Conservation (phyloP, 2,888 invertebrate genomes). For the Bembecia ichneumoniformis region DNA sequence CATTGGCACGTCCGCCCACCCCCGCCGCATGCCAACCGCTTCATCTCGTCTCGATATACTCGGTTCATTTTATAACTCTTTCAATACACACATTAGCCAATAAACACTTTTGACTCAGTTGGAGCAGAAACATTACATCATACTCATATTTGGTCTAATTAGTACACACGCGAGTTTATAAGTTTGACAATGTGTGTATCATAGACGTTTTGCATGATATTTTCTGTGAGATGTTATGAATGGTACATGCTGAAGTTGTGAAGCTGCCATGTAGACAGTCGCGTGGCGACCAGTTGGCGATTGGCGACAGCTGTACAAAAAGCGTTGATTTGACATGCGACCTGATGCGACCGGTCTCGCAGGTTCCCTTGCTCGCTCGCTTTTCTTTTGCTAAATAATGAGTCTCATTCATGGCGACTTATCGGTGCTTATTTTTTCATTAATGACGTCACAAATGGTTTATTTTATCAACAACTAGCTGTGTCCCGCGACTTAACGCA, state of each 20-base stretch:
- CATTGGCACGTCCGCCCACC: slow-evolving; percentile 64
- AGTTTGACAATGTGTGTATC: background rate
- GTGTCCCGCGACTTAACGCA: no score
- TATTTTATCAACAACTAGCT: no score
- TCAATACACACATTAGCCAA: no score
- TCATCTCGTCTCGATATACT: slow-evolving; percentile 14
- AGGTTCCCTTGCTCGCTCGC: slow-evolving; percentile 27
- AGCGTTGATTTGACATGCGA: slow-evolving; percentile 25
- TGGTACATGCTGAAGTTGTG: slow-evolving; percentile 4
- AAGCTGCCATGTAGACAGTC: slow-evolving; percentile 21
- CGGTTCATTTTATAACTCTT: slow-evolving; percentile 3
- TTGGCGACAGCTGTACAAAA: slow-evolving; percentile 33
- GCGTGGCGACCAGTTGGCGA: slow-evolving; percentile 9
- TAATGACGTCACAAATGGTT: no score
- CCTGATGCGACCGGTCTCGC: slow-evolving; percentile 59
- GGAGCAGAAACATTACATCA: no score
- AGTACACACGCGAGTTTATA: slow-evolving; percentile 1
- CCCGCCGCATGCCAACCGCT: slow-evolving; percentile 37
- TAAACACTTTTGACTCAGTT: background rate
- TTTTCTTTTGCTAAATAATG: slow-evolving; percentile 1
- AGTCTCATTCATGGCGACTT: slow-evolving; percentile 27
- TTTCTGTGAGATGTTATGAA: no score
- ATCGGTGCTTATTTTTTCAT: background rate
- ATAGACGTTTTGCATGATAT: no score
- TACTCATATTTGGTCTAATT: slow-evolving; percentile 1